Conservation (phyloP, 1,140 invertebrate species). For the Achatina immaculata region DNA sequence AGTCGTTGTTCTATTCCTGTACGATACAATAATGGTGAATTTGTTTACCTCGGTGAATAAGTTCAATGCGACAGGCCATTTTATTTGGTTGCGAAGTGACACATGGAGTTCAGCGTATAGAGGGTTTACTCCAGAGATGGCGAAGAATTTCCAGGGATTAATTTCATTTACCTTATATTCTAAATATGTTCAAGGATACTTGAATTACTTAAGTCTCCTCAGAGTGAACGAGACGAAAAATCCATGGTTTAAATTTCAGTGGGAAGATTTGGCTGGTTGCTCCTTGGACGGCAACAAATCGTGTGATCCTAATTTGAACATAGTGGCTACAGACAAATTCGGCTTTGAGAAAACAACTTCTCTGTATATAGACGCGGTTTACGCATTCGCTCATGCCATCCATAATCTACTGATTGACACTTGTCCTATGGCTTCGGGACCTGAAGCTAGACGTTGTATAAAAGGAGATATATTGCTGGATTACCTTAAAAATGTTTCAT, state of each 20-base stretch:
- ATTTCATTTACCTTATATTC: background rate
- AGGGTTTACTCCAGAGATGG: background rate
- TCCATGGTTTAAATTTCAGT: constrained; percentile 5
- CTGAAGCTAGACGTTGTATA: constrained; percentile 4
- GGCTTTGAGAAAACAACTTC: background rate
- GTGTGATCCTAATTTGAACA: constrained; percentile 2
- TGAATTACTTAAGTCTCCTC: background rate
- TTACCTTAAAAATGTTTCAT: constrained; percentile 28
- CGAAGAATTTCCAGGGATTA: background rate
- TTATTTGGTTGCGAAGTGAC: constrained; percentile 31
- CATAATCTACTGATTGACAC: constrained; percentile 1
- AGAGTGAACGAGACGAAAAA: background rate
- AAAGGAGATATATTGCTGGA: background rate
- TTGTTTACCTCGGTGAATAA: background rate
- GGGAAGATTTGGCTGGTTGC: constrained; percentile 14
- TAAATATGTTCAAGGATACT: background rate
- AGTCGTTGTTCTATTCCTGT: background rate
- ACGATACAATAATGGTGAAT: background rate
- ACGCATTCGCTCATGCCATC: constrained; percentile 8
- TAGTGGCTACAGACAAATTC: background rate
- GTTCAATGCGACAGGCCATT: constrained; percentile 18
- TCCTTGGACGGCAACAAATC: background rate
- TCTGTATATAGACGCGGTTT: constrained; percentile 12
- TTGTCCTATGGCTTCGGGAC: background rate
- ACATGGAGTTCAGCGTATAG: background rate